Evolutionary conservation across 2,888 invertebrate genomes (phyloP).

Genomic region (Cephus pygmeus): DNA sequence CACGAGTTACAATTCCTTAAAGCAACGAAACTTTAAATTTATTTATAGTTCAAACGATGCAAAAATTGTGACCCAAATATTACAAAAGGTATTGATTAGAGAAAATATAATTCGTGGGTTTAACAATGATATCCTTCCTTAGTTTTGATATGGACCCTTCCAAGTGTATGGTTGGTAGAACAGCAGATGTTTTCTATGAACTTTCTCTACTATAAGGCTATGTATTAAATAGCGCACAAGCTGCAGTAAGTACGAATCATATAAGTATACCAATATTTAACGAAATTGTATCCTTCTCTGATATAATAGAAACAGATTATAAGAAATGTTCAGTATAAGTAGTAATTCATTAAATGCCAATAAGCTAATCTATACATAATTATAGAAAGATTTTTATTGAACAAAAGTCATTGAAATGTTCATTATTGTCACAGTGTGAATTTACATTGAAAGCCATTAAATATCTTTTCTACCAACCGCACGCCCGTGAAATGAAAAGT

Average conservation of each 20-base stretch:
- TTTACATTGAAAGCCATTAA: not conserved
- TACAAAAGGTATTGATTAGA: slow-evolving; percentile 7
- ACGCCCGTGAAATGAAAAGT: not conserved
- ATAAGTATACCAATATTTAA: not conserved
- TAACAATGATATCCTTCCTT: slow-evolving; percentile 15
- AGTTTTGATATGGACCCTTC: slow-evolving; percentile 27
- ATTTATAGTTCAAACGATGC: slow-evolving; percentile 4
- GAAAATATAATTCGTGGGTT: slow-evolving; percentile 18
- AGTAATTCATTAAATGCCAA: not conserved
- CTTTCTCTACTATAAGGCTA: not conserved
- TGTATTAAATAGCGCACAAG: not conserved
- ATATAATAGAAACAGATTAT: not conserved
- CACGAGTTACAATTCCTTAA: slow-evolving; percentile 26
- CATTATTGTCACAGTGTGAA: no score
- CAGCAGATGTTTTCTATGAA: slow-evolving; percentile 22
- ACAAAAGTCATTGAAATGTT: no score
- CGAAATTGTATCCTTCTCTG: not conserved
- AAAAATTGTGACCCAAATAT: not conserved
- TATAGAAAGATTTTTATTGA: not conserved
- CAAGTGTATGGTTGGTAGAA: slow-evolving; percentile 40
- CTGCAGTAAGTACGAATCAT: not conserved
- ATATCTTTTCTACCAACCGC: slow-evolving; percentile 13
- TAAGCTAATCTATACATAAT: not conserved
- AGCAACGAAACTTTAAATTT: slow-evolving; percentile 16
- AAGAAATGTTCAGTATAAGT: not conserved